phyloP scores from a whole-genome alignment of 2,113 vertebrate genomes.

The Alligator sinensis region DNA sequence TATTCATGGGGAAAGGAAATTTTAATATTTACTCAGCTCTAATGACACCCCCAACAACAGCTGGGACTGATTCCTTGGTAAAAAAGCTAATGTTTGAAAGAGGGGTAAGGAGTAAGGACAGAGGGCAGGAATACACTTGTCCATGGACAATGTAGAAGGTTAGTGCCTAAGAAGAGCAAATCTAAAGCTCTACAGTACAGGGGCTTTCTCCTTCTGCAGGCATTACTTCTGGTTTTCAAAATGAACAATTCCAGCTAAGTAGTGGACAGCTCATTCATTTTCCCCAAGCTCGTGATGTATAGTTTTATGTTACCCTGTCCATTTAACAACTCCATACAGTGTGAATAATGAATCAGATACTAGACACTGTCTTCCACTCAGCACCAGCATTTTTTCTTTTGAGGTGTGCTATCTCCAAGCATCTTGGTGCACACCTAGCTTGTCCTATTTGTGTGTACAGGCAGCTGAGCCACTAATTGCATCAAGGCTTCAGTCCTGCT shows the following conservation, averaged over 20 bases:
- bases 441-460: background rate
- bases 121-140: slow-evolving; percentile 21
- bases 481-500: background rate
- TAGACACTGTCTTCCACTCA: slow-evolving; percentile 55
- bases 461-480: background rate
- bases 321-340: slow-evolving; percentile 84
- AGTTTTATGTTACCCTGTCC: slow-evolving; percentile 86
- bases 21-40: background rate
- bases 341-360: slow-evolving; percentile 86
- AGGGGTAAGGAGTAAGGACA: slow-evolving; percentile 16
- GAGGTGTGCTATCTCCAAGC: slow-evolving; percentile 1
- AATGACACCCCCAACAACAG: slow-evolving; percentile 30
- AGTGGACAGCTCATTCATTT: slow-evolving; percentile 85
- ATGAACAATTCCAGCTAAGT: slow-evolving; percentile 86
- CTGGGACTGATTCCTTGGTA: background rate
- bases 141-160: slow-evolving; percentile 16
- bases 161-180: slow-evolving; percentile 53
- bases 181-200: slow-evolving; percentile 16
- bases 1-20: background rate
- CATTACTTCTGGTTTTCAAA: slow-evolving; percentile 59
- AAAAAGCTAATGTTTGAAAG: background rate
- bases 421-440: background rate
- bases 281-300: slow-evolving; percentile 81
- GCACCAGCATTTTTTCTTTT: background rate
- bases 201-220: slow-evolving; percentile 47